Percentiles rank a stretch among this genome's conserved stretches.
Evolutionary conservation across 2,888 invertebrate species (phyloP).

Genomic region (Blomia tropicalis): DNA sequence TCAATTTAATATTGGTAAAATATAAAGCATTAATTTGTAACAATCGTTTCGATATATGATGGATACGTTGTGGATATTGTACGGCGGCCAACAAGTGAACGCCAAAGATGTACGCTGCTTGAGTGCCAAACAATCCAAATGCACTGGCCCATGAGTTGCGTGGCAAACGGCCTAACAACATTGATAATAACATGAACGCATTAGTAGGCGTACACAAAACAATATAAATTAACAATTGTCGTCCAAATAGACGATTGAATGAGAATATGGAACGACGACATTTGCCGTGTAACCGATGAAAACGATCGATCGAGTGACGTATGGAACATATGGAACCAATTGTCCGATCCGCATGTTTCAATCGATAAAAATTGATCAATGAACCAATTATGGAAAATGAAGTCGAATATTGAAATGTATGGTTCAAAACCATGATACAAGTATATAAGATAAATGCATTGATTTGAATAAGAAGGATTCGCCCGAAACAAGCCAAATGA

Average conservation of each 20-base stretch:
- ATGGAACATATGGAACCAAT: too few relatives aligned
- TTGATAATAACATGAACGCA: not conserved
- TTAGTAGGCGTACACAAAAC: not conserved
- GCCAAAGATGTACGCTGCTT: not conserved
- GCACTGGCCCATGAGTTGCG: not conserved
- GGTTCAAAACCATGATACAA: not conserved
- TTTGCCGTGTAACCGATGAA: not conserved
- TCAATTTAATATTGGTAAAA: not conserved
- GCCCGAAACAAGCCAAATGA: too few relatives aligned
- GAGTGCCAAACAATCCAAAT: not conserved
- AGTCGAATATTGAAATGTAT: not conserved
- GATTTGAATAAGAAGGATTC: not conserved
- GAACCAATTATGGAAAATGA: not conserved
- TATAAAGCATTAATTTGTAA: not conserved
- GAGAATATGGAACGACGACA: not conserved
- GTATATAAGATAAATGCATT: not conserved
- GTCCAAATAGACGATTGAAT: not conserved
- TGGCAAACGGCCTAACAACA: not conserved
- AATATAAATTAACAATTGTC: not conserved
- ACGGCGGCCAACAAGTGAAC: slow-evolving; percentile 1
- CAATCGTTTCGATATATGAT: not conserved
- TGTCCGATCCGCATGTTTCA: not conserved
- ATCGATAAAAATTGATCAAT: not conserved
- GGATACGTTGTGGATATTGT: not conserved
- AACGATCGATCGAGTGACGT: not conserved